Conservation (phyloP, 2,797 vertebrate species). For the Hapalemur alaotrensis region DNA sequence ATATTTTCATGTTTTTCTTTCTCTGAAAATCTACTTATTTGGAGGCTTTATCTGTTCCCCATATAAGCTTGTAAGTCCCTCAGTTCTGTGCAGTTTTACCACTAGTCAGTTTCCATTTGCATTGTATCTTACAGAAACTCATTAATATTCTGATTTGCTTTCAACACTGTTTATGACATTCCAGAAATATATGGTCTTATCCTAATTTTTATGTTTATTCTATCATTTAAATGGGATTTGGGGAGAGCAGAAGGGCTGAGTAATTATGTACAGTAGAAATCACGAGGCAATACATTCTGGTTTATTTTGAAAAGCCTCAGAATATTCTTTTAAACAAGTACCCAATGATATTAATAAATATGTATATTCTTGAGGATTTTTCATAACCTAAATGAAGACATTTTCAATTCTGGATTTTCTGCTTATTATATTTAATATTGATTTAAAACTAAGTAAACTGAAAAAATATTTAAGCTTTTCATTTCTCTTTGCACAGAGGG, state of each 20-base stretch:
- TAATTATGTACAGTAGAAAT: neutral
- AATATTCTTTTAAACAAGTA: neutral
- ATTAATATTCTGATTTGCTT: neutral
- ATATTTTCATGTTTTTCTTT: neutral
- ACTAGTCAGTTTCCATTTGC: neutral
- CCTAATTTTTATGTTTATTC: neutral
- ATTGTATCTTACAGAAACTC: neutral
- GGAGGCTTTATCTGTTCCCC: neutral
- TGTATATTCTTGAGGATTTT: neutral
- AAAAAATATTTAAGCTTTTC: neutral
- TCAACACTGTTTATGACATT: neutral
- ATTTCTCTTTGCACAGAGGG: neutral
- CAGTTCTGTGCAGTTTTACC: neutral
- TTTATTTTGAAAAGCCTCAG: neutral
- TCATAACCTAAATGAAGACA: neutral
- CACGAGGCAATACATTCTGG: neutral
- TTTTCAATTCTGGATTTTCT: constrained; percentile 14
- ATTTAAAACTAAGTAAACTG: neutral
- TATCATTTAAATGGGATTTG: neutral
- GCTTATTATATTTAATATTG: neutral
- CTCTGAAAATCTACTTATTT: neutral
- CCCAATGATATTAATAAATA: neutral
- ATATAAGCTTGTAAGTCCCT: neutral
- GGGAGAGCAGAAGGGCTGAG: neutral
- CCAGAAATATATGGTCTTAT: neutral